Evolutionary conservation across 2,797 vertebrate genomes (phyloP).

Genomic region (Galagoides demidoff): DNA sequence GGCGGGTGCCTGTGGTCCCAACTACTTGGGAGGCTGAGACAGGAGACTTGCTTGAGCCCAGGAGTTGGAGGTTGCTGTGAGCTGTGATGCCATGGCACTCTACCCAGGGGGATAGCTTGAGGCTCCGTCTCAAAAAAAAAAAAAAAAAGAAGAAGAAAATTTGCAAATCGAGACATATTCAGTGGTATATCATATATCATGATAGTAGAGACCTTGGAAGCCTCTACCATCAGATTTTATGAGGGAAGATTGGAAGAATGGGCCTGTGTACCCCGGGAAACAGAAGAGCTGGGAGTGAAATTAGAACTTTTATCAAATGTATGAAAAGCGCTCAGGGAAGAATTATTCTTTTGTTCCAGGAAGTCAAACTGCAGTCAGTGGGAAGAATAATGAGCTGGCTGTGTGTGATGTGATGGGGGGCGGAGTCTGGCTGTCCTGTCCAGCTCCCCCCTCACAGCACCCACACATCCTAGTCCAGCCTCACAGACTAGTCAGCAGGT

Average conservation of each 20-base stretch:
- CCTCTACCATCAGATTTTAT: neutral
- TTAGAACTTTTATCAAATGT: accelerated
- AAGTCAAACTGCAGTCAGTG: accelerated
- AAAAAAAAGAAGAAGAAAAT: neutral
- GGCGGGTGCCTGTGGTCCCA: too few relatives aligned
- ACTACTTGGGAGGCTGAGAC: too few relatives aligned
- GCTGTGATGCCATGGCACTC: too few relatives aligned
- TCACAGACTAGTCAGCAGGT: neutral
- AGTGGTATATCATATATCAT: neutral
- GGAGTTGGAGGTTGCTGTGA: too few relatives aligned
- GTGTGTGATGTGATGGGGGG: accelerated
- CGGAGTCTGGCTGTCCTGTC: accelerated
- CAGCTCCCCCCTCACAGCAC: accelerated
- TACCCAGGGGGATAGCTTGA: too few relatives aligned
- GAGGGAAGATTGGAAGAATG: neutral
- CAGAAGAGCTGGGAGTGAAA: accelerated
- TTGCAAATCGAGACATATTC: neutral
- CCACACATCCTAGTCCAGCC: accelerated
- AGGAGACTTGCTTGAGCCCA: too few relatives aligned
- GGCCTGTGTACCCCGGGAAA: neutral
- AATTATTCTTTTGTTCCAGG: neutral
- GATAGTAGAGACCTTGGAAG: neutral
- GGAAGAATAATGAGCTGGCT: neutral
- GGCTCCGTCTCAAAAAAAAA: too few relatives aligned
- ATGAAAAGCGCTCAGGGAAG: neutral